These are phyloP conservation scores for Trematocara unimaculatum DNA, from an alignment of 2,113 vertebrate species.

Conservation along the genomic window DNA sequence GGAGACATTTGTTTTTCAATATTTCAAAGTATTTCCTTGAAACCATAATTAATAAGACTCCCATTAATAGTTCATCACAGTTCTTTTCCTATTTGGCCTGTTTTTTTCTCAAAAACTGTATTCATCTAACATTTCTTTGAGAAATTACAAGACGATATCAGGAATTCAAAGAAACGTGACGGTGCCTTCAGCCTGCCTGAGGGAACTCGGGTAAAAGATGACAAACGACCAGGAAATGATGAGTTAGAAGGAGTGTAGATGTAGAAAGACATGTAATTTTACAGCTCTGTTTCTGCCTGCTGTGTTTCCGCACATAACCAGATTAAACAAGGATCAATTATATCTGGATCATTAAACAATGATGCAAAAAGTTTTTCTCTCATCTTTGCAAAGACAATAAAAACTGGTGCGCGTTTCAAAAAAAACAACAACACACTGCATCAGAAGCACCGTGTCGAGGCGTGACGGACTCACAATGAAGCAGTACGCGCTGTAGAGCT, in stretches of 20 bases:
- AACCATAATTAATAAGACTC: background rate
- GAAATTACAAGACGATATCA: background rate
- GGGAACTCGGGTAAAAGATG: background rate
- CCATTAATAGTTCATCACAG: background rate
- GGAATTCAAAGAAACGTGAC: accelerated
- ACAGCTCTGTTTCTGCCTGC: background rate
- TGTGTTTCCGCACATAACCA: background rate
- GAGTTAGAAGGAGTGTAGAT: background rate
- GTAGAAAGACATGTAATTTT: accelerated
- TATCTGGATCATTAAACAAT: background rate
- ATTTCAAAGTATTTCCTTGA: background rate
- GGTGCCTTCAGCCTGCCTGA: accelerated
- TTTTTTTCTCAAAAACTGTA: accelerated
- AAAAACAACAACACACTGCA: background rate
- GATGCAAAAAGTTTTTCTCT: background rate
- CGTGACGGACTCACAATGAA: background rate
- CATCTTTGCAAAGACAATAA: background rate
- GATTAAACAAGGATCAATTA: background rate
- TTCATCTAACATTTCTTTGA: background rate
- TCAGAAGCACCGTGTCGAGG: background rate
- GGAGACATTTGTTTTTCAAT: background rate
- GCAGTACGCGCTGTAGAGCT: accelerated
- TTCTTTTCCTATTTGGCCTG: background rate
- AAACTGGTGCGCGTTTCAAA: background rate
- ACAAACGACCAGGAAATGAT: background rate